Evolutionary conservation across 2,113 vertebrate species (phyloP), one percentile per base, ranked within the genome.

Genomic region (Emberiza fucata): DNA sequence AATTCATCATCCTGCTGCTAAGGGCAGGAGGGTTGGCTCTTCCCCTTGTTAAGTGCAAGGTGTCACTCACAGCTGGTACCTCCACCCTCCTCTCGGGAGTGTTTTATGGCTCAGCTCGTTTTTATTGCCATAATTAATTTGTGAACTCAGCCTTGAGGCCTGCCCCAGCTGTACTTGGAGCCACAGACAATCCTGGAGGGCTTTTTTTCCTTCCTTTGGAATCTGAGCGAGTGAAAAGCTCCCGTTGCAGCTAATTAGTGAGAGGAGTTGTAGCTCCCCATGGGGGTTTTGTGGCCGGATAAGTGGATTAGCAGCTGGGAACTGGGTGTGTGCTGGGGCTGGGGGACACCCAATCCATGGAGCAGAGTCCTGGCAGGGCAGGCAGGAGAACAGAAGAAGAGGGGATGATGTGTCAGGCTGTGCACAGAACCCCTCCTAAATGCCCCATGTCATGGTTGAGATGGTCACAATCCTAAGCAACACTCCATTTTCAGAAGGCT

Each of bases 121-220:
- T 96, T 95, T 96, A 96, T 96, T 95, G 95, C 90, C 64, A 1
- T 93, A 90, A 97, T 96, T 96, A 95, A 96, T 96, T 81, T 56
- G 90, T 92, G 95, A 96, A 72, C 95, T 96, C 70, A 64, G 86
- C 92, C 86, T 72, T 11, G 69, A 79, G 80, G 87, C 65, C 80
- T 91, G 90, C 83, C 90, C 83, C 82, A 76, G 88, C 80, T 18
- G 1, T 42, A 27, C 92, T 75, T 81, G 0, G 3, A 88, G 88
- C 53, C 0, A 0, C 42, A 94, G 91, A 42, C 48, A 31, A 4
- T 81, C 83, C 79, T 89, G 88, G 69, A 88, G 83, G 82, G 35
- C 24, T 94, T 92, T 79, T 81, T 54, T 35, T 6, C 51, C 35
- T 83, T 57, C 57, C 1, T 77, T 71, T 66, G 71, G 68, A 92